Percentiles rank a stretch among this genome's conserved stretches.
Conservation (phyloP, 2,113 vertebrate genomes). For the Beaufortia kweichowensis region DNA sequence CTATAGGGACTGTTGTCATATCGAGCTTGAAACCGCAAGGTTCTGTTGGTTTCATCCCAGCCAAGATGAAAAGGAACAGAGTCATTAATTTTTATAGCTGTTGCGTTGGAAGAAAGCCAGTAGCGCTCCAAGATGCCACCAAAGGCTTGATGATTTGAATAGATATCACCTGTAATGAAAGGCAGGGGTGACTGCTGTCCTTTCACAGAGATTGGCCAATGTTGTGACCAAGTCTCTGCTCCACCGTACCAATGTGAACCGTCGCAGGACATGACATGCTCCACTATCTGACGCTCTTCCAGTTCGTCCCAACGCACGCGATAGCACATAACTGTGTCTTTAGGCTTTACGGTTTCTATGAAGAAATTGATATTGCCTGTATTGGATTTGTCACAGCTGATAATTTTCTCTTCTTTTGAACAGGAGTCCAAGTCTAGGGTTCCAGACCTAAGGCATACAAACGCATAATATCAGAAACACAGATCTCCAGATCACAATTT, state of each 20-base stretch:
- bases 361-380: constrained; percentile 87
- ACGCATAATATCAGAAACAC: neutral
- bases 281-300: constrained; percentile 69
- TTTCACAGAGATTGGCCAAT: constrained; percentile 86
- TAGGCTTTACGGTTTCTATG: constrained; percentile 85
- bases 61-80: constrained; percentile 95
- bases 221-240: constrained; percentile 85
- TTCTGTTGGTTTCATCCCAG: constrained; percentile 82
- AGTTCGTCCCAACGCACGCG: constrained; percentile 92
- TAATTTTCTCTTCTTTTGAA: constrained; percentile 77
- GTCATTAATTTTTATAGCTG: constrained; percentile 91
- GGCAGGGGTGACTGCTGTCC: constrained; percentile 86
- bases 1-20: constrained; percentile 87
- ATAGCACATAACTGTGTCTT: constrained; percentile 93
- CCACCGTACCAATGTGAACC: constrained; percentile 92
- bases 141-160: constrained; percentile 82
- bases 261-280: constrained; percentile 90
- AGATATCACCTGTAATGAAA: constrained; percentile 89
- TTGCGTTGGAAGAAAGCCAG: constrained; percentile 92
- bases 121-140: constrained; percentile 93
- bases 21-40: constrained; percentile 84
- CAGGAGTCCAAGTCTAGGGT: constrained; percentile 88
- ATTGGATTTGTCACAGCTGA: constrained; percentile 81
- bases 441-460: constrained; percentile 71
- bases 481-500: neutral